Evolutionary conservation across 2,888 invertebrate species (phyloP), one percentile per base, ranked within the genome.

Genomic region (Phania funesta): DNA sequence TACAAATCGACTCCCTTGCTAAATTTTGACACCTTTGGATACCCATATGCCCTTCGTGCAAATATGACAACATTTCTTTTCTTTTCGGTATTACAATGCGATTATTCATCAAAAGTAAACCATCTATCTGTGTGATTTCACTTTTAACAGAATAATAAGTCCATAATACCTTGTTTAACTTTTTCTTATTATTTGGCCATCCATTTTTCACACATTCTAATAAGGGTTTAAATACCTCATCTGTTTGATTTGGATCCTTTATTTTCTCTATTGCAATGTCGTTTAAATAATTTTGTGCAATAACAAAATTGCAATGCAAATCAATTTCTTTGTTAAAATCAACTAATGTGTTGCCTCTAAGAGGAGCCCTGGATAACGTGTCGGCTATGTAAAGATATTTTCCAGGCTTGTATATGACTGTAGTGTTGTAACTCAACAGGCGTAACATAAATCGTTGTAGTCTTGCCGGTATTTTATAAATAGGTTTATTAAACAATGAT

Each of bases 41-140:
- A n/a, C n/a, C n/a, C n/a, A n/a, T n/a, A n/a, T n/a, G n/a, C n/a
- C n/a, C n/a, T n/a, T n/a, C n/a, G 62, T 83, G 80, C 24, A 80
- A 13, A 32, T 60, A 41, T 20, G 16, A 54, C 46, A n/a, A n/a
- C n/a, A 81, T 70, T 26, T 76, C 65, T 26, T 18, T 22, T 24
- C 68, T 48, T 50, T 46, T 64, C 22, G 75, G 80, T 20, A 80
- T 48, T 46, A 75, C 44, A 16, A 77, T 73, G 22, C 62, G 65
- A 20, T 81, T 71, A 68, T 74, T 78, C 70, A 77, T 70, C 24
- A 74, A 16, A 9, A 74, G n/a, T 29, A 77, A 26, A 24, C 65
- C 73, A 38, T 73, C 46, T 11, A 60, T 20, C 3, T 73, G 18
- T 52, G 58, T 24, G 1, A 82, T 60, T 13, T 65, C 58, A 18